Conservation (phyloP, 2,113 vertebrate genomes). For the Martes martes region DNA sequence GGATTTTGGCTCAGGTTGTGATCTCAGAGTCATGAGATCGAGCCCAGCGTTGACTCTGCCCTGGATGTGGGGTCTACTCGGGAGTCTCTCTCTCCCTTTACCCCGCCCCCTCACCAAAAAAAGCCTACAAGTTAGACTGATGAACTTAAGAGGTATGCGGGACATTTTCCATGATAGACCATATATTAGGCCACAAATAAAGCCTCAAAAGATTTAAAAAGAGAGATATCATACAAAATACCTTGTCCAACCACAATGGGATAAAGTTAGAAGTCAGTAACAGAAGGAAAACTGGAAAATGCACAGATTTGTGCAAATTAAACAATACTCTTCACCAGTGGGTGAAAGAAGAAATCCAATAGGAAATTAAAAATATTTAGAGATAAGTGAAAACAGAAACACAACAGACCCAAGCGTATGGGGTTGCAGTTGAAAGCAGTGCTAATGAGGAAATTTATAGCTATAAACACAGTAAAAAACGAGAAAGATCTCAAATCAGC, state of each 20-base stretch:
- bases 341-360: not conserved
- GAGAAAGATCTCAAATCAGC: not conserved
- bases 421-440: not conserved
- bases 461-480: not conserved
- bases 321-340: not conserved
- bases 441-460: not conserved
- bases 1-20: not conserved
- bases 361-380: not conserved
- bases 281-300: not conserved
- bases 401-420: not conserved
- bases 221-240: not conserved
- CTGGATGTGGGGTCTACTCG: not conserved
- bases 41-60: accelerated
- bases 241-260: not conserved
- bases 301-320: not conserved
- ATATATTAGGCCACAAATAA: not conserved
- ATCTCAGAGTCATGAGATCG: not conserved
- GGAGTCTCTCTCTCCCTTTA: not conserved
- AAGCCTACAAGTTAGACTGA: not conserved
- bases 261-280: not conserved
- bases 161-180: not conserved
- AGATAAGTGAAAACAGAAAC: not conserved
- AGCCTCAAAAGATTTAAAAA: not conserved
- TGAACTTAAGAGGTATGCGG: not conserved
- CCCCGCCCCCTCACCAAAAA: not conserved